These are phyloP conservation scores for Cotesia typhae DNA, from an alignment of 1,140 invertebrate genomes.

Conservation along the genomic window DNA sequence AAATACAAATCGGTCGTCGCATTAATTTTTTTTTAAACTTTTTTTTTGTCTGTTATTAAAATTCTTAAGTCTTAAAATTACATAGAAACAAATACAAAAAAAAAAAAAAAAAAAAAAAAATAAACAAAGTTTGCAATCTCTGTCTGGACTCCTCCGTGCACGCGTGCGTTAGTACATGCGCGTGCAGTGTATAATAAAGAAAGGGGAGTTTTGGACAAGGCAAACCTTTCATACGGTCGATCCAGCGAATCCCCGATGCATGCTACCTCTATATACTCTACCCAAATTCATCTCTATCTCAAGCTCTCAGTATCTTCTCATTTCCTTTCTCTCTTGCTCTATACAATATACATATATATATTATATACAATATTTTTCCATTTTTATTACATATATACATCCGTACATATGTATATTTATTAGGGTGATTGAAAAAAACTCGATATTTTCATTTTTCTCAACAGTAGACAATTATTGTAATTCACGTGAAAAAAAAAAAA, in stretches of 20 bases:
- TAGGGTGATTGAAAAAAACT: not conserved
- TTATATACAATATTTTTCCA: no score
- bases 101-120: not conserved
- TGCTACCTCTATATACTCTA: conserved; percentile 29
- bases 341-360: not conserved
- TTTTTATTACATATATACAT: not conserved
- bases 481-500: no score
- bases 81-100: conserved; percentile 14
- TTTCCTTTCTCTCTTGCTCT: conserved; percentile 14
- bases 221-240: conserved; percentile 44
- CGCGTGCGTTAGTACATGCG: conserved; percentile 35
- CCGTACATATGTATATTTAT: conserved; percentile 43
- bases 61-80: conserved; percentile 11
- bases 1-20: conserved; percentile 45
- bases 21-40: conserved; percentile 7
- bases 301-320: conserved; percentile 40
- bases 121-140: conserved; percentile 38
- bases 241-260: conserved; percentile 44
- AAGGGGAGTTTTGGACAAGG: conserved; percentile 54
- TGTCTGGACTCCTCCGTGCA: conserved; percentile 50
- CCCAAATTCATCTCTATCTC: conserved; percentile 28
- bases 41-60: not conserved
- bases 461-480: no score
- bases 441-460: conserved; percentile 34
- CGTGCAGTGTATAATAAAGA: conserved; percentile 21